Conservation (phyloP, 1,140 invertebrate species). For the Rhopalosiphum padi region DNA sequence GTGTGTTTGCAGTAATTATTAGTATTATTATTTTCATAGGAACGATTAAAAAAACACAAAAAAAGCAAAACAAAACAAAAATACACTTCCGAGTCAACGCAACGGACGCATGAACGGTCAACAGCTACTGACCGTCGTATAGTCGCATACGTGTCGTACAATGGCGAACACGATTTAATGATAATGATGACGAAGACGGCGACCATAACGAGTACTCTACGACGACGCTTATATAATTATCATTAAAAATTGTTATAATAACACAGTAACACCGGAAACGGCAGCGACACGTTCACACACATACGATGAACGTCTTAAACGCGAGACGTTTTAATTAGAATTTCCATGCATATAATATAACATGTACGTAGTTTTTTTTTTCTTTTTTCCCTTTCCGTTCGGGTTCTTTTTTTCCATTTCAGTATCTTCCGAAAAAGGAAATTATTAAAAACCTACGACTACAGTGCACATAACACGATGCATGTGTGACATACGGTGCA, state of each 20-base stretch:
- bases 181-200: neutral
- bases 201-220: neutral
- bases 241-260: neutral
- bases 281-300: neutral
- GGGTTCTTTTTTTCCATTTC: neutral
- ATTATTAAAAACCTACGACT: neutral
- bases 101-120: neutral
- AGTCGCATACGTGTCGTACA: neutral
- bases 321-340: constrained; percentile 3
- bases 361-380: neutral
- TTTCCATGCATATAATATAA: constrained; percentile 5
- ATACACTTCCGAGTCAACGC: neutral
- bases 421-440: neutral
- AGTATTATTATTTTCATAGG: neutral
- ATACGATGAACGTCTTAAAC: neutral
- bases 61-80: neutral
- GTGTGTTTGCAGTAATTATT: neutral
- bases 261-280: neutral
- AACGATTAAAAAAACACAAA: neutral
- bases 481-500: constrained; percentile 2
- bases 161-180: neutral
- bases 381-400: neutral
- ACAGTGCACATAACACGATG: neutral
- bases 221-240: neutral
- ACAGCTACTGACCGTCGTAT: neutral